These are phyloP conservation scores for Columba guinea DNA, from an alignment of 2,797 vertebrate genomes.

Conservation along the genomic window DNA sequence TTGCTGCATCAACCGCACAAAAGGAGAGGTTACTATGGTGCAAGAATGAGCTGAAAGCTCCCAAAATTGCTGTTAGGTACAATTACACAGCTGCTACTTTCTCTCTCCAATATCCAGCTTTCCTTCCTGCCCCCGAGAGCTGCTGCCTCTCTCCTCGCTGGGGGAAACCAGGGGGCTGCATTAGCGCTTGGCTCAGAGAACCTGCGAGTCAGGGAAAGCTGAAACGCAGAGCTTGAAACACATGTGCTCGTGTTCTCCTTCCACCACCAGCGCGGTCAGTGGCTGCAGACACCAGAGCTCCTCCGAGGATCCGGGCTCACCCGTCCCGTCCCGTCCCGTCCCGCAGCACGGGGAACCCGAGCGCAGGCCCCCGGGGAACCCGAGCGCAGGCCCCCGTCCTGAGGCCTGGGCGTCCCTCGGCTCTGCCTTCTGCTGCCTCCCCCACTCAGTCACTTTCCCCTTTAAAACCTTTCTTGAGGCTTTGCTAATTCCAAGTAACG, in stretches of 20 bases:
- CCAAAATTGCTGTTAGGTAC: not conserved
- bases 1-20: fast-evolving
- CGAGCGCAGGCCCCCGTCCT: too few relatives aligned
- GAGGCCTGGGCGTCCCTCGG: too few relatives aligned
- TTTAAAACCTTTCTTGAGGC: not conserved
- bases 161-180: not conserved
- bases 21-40: not conserved
- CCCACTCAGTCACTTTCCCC: not conserved
- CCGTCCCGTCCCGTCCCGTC: too few relatives aligned
- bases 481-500: not conserved
- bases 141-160: not conserved
- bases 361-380: too few relatives aligned
- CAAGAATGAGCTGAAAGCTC: not conserved
- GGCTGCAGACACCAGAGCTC: not conserved
- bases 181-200: not conserved
- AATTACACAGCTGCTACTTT: not conserved
- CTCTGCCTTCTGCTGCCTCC: too few relatives aligned
- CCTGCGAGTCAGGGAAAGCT: not conserved
- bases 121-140: not conserved
- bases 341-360: too few relatives aligned
- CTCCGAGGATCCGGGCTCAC: not conserved
- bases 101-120: not conserved
- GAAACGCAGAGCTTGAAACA: not conserved
- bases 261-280: not conserved
- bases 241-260: not conserved